Evolutionary conservation across 2,797 vertebrate species (phyloP), one percentile per base, ranked within the genome.

Genomic region (Iguana delicatissima): DNA sequence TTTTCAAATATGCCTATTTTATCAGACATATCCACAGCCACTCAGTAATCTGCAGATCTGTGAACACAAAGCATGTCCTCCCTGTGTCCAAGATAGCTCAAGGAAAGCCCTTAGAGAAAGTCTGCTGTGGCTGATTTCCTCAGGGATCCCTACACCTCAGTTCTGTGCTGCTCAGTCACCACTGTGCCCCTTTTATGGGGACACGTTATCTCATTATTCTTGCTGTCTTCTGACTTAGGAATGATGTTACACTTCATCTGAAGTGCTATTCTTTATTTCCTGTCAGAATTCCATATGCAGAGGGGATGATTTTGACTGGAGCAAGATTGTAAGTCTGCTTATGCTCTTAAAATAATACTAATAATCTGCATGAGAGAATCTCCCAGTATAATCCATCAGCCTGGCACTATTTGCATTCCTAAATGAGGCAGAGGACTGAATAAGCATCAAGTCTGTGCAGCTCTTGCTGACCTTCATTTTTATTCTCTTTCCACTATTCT

Each of bases 351-450:
- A 6, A 69, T 35, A 38, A 89, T 72, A 91, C 86, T 81, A 84
- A 7, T 7, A 84, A 2, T 10, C 38, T 77, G 57, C 52, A 86
- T 55, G 1, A 38, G 64, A 87, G 87, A 87, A 6, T 13, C 73
- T 76, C 80, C 0, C 0, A 87, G 67, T 80, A 12, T 91, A 84
- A 91, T 82, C 59, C 92, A 79, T 77, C 74, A 86, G 83, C 1
- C 0, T 87, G 20, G 4, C 87, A 85, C 18, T 84, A 88, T 90
- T 92, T 81, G 57, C 10, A 87, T 50, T 91, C 8, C 1, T 87
- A 89, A 92, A 88, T 88, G 22, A 92, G 46, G 20, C 0, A 87
- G 67, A 90, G 72, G 52, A 89, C 1, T 62, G 57, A 91, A 83
- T 88, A 64, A 91, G 7, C n/a, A 50, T 69, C 2, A 84, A 64